A percentile compares a stretch with the other conserved stretches of the same genome.
Evolutionary conservation across 2,888 invertebrate species (phyloP).

Genomic region (Amblyjoppa fuscipennis): DNA sequence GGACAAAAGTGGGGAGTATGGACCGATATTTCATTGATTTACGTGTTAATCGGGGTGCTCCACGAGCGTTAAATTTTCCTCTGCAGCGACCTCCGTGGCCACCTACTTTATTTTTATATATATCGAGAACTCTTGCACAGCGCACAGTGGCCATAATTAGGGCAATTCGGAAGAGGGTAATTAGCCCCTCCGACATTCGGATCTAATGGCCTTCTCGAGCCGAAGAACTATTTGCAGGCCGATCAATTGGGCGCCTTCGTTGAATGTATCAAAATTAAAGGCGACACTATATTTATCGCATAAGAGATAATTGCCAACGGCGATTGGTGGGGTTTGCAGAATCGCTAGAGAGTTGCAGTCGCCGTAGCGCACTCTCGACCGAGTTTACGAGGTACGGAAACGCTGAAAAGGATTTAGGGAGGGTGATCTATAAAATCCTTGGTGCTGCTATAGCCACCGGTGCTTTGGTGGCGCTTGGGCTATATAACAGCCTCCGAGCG

Average conservation of each 20-base stretch:
- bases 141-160: neutral
- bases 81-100: neutral
- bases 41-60: too few species aligned
- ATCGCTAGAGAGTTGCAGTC: neutral
- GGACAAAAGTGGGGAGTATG: too few species aligned
- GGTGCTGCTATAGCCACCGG: neutral
- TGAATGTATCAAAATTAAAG: conserved; percentile 42
- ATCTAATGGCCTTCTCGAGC: neutral
- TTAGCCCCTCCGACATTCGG: neutral
- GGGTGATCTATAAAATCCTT: conserved; percentile 54
- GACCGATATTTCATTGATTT: too few species aligned
- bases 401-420: conserved; percentile 39
- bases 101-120: neutral
- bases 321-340: neutral
- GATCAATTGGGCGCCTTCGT: conserved; percentile 1
- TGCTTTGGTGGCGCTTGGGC: neutral
- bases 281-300: conserved; percentile 37
- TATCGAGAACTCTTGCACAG: neutral
- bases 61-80: neutral
- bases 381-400: conserved; percentile 56
- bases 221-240: neutral
- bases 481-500: conserved; percentile 9
- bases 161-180: neutral
- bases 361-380: conserved; percentile 43
- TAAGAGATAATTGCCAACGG: conserved; percentile 9